Conservation (phyloP, 2,797 vertebrate genomes). For the Myotis pilosus region DNA sequence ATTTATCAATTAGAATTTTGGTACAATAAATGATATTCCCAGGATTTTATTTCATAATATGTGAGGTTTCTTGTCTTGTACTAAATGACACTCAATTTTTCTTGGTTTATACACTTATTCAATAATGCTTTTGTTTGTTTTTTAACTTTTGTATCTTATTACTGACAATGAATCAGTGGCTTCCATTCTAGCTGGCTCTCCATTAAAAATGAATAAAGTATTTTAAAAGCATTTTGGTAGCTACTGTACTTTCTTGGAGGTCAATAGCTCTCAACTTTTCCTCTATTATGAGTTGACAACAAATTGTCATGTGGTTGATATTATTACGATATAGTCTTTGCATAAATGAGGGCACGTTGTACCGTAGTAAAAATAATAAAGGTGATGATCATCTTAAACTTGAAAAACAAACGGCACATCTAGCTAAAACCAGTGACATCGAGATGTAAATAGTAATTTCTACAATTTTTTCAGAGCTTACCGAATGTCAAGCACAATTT, state of each 20-base stretch:
- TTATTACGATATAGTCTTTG: neutral
- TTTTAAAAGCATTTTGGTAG: neutral
- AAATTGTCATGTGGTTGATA: neutral
- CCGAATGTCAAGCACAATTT: neutral
- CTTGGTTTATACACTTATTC: neutral
- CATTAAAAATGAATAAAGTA: neutral
- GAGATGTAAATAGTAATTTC: neutral
- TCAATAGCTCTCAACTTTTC: neutral
- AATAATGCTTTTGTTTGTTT: neutral
- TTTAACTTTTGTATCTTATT: neutral
- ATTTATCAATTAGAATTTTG: neutral
- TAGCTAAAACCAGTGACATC: neutral
- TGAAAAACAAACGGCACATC: neutral
- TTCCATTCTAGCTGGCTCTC: neutral
- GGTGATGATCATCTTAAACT: neutral
- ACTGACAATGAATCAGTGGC: neutral
- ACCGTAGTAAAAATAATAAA: slow-evolving; percentile 15
- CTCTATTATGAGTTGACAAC: neutral
- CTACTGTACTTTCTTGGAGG: neutral
- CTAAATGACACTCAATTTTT: neutral
- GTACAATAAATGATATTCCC: neutral
- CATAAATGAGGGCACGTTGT: neutral
- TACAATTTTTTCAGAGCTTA: neutral
- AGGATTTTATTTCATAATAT: slow-evolving; percentile 15
- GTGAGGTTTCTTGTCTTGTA: neutral